A percentile compares a stretch with the other conserved stretches of the same genome.
phyloP scores from a whole-genome alignment of 2,888 invertebrate genomes.

The Lasius fuliginosus region DNA sequence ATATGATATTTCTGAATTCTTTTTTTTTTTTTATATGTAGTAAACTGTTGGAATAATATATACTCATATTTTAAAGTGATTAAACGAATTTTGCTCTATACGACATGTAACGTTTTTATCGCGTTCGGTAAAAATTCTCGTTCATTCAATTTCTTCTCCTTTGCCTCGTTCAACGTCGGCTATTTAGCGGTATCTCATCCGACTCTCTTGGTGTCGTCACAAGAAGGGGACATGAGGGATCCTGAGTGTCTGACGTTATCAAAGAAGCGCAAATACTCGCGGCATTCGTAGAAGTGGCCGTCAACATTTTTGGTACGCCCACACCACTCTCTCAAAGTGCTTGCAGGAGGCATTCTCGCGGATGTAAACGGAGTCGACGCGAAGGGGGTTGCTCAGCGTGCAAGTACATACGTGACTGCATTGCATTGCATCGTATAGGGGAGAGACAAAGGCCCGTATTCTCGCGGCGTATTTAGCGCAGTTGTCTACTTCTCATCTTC shows the following conservation, averaged over 20 bases:
- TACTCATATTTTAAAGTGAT: background rate
- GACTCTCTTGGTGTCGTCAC: background rate
- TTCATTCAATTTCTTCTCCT: background rate
- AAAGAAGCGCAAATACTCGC: slow-evolving; percentile 62
- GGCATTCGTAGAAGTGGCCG: slow-evolving; percentile 38
- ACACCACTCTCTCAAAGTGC: slow-evolving; percentile 38
- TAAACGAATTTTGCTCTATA: slow-evolving; percentile 4
- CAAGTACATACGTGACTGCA: slow-evolving; percentile 20
- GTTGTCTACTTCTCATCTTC: slow-evolving; percentile 20
- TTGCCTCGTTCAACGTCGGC: background rate
- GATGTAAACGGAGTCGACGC: slow-evolving; percentile 17
- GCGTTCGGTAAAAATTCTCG: background rate
- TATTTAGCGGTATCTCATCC: slow-evolving; percentile 21
- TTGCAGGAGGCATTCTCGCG: slow-evolving; percentile 45
- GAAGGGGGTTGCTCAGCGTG: background rate
- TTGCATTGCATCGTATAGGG: background rate
- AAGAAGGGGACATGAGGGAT: slow-evolving; percentile 25
- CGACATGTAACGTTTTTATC: slow-evolving; percentile 13
- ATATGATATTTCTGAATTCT: background rate
- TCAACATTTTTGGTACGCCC: slow-evolving; percentile 59
- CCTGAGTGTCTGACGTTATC: background rate
- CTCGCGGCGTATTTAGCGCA: slow-evolving; percentile 32
- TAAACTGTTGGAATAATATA: background rate
- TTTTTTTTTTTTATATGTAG: background rate
- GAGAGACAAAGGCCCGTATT: slow-evolving; percentile 36